Evolutionary conservation across 2,113 vertebrate species (phyloP), one percentile per base, ranked within the genome.

Genomic region (Anoura caudifer): DNA sequence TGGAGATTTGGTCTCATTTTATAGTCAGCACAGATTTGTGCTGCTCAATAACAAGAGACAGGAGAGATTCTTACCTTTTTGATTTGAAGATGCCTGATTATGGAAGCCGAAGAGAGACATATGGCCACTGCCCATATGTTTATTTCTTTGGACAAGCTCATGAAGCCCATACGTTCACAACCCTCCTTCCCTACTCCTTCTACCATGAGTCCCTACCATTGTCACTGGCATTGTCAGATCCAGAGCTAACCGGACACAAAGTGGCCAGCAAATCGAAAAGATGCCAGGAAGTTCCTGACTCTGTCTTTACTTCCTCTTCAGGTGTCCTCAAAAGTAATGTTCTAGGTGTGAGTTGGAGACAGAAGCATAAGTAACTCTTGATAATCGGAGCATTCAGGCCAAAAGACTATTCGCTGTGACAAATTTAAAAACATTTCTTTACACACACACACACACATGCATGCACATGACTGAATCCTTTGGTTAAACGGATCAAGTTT

Each of bases 1-100:
- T 75, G 88, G 61, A 88, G 67, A 85, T 86, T 54, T 56, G 86
- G 61, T 80, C 81, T 97, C 90, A 75, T 45, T 94, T 91, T 95
- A 93, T 65, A 93, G 52, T 79, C 76, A 95, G 65, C 82, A 85
- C 36, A 94, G 79, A 70, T 91, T 17, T 63, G 47, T 31, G 20
- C 28, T 86, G 33, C 33, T 81, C 17, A 83, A 20, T 63, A 63
- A 65, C 28, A 47, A 75, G 73, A 93, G 86, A 88, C 47, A 88
- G 45, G 61, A 52, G 67, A 65, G 88, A 80, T 94, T 59, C 43
- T 73, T 93, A 91, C 83, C 91, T 77, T 86, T 61, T 19, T 70
- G 77, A 88, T 82, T 31, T 77, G 33, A 94, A 89, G 82, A 86
- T 43, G 11, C 3, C 20, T 70, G 52, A 43, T 15, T 45, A 77